A percentile compares a stretch with the other conserved stretches of the same genome.
These are phyloP conservation scores for Lampris megalopsis DNA, from an alignment of 2,113 vertebrate genomes.

Conservation along the genomic window DNA sequence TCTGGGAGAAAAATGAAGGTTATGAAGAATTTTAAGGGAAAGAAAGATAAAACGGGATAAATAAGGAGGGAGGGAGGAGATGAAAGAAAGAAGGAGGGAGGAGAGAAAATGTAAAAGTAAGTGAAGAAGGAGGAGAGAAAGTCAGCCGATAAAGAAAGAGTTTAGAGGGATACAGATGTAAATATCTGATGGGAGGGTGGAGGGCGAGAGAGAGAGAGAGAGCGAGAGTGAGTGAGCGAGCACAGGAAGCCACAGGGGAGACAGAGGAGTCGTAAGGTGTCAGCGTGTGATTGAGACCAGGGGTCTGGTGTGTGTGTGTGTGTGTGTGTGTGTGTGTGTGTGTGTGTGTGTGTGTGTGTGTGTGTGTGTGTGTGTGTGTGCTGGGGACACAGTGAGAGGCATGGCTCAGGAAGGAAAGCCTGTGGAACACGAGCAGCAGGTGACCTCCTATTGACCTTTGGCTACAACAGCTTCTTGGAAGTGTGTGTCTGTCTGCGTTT, in stretches of 20 bases:
- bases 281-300: conserved; percentile 19
- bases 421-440: conserved; percentile 71
- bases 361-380: too few relatives aligned
- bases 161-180: too few relatives aligned
- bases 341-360: not conserved
- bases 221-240: too few relatives aligned
- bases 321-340: too few relatives aligned
- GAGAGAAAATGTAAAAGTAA: conserved; percentile 8
- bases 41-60: too few relatives aligned
- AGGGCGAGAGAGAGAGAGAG: too few relatives aligned
- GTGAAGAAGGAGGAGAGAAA: not conserved
- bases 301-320: not conserved
- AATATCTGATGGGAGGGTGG: too few relatives aligned
- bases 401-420: conserved; percentile 65
- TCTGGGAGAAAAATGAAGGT: too few relatives aligned
- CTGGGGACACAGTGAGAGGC: conserved; percentile 44
- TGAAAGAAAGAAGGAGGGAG: conserved; percentile 15
- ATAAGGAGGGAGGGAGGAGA: too few relatives aligned
- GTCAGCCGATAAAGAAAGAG: too few relatives aligned
- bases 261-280: not conserved
- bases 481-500: conserved; percentile 33
- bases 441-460: conserved; percentile 72
- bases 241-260: too few relatives aligned
- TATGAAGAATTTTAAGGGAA: too few relatives aligned
- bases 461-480: conserved; percentile 29